These are phyloP conservation scores for Diorhabda elongata DNA, from an alignment of 1,140 invertebrate genomes.

Conservation along the genomic window DNA sequence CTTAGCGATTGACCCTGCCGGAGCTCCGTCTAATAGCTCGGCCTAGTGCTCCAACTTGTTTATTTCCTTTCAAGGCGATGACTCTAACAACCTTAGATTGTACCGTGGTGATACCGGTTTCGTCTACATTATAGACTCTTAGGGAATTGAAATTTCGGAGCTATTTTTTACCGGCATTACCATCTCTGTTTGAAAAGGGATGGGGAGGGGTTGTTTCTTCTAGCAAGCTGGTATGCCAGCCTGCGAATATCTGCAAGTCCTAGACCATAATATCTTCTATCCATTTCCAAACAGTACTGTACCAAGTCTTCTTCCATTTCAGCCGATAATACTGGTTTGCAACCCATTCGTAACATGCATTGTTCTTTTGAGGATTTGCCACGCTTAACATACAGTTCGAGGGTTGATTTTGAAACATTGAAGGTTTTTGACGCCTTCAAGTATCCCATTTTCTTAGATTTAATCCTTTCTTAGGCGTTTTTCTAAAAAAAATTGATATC, in stretches of 20 bases:
- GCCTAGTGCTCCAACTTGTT: constrained; percentile 9
- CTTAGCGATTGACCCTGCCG: constrained; percentile 34
- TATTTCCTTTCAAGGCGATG: constrained; percentile 13
- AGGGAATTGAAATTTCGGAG: background rate
- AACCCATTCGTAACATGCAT: background rate
- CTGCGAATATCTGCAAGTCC: background rate
- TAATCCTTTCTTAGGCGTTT: constrained; percentile 13
- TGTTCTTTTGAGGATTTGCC: background rate
- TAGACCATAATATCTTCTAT: background rate
- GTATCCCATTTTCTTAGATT: constrained; percentile 5
- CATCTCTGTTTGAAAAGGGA: background rate
- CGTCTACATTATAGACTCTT: constrained; percentile 8
- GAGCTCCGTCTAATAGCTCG: constrained; percentile 31
- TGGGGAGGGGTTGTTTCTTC: background rate
- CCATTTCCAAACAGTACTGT: background rate
- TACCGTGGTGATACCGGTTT: constrained; percentile 13
- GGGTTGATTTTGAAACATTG: too few relatives aligned
- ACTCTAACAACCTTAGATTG: constrained; percentile 11
- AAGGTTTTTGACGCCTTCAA: background rate
- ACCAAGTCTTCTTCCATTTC: background rate
- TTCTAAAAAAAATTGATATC: constrained; percentile 7
- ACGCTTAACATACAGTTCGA: too few relatives aligned
- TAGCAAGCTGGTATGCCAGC: background rate
- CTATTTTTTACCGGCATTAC: constrained; percentile 5
- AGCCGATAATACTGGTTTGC: background rate